phyloP scores from a whole-genome alignment of 2,888 invertebrate species.

The Enoplolaimus lenunculus region DNA sequence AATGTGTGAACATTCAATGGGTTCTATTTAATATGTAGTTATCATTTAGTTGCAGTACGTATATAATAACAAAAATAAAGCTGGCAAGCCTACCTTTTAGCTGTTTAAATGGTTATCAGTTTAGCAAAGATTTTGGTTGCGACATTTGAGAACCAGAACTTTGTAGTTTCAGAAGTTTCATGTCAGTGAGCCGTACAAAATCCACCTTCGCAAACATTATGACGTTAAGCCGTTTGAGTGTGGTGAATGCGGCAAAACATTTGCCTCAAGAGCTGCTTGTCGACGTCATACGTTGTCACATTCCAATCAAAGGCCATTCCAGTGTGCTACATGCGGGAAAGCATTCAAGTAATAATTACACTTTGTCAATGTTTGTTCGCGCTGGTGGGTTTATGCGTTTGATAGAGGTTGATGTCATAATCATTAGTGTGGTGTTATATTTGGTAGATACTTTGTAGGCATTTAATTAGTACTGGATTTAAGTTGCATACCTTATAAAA shows the following conservation, averaged over 20 bases:
- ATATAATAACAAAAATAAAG: too few relatives aligned
- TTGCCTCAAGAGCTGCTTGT: conserved; percentile 14
- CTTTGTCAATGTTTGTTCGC: too few relatives aligned
- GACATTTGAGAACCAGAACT: too few relatives aligned
- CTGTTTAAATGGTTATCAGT: too few relatives aligned
- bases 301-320: background rate
- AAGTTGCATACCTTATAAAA: too few relatives aligned
- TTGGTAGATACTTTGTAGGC: background rate
- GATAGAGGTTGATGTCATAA: too few relatives aligned
- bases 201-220: conserved; percentile 16
- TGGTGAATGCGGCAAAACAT: conserved; percentile 16
- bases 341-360: conserved; percentile 11
- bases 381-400: too few relatives aligned
- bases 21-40: too few relatives aligned
- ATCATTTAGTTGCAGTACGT: too few relatives aligned
- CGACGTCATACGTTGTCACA: conserved; percentile 10
- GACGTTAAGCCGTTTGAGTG: conserved; percentile 12
- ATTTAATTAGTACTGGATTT: background rate
- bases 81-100: too few relatives aligned
- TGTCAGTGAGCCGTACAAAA: conserved; percentile 16
- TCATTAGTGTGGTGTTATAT: background rate
- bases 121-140: too few relatives aligned
- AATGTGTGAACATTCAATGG: too few relatives aligned
- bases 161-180: conserved; percentile 11
- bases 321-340: conserved; percentile 7